These are phyloP conservation scores for Copidosoma floridanum DNA, from an alignment of 1,140 invertebrate genomes.

Conservation along the genomic window DNA sequence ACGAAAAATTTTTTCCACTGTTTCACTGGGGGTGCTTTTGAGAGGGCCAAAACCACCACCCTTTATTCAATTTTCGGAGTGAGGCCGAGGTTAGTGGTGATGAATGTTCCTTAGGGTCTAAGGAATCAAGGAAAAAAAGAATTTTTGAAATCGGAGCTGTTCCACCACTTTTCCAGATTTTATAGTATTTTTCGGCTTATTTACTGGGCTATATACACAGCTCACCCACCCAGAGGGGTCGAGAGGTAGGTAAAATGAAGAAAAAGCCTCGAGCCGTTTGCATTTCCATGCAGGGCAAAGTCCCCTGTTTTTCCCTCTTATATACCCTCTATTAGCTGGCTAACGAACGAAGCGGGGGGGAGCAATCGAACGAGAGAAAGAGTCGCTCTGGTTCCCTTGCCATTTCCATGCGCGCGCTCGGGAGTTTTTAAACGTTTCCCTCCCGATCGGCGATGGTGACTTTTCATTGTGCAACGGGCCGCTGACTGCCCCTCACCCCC, in stretches of 20 bases:
- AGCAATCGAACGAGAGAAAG: neutral
- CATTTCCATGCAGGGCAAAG: neutral
- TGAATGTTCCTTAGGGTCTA: too few species aligned
- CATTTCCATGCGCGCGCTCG: constrained; percentile 8
- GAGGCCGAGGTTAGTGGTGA: too few species aligned
- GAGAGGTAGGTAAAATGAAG: neutral
- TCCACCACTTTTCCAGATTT: too few species aligned
- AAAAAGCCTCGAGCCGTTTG: constrained; percentile 1
- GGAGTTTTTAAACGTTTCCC: constrained; percentile 4
- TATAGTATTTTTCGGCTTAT: too few species aligned
- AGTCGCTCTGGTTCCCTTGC: neutral
- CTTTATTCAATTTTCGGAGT: too few species aligned
- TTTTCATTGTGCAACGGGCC: constrained; percentile 9
- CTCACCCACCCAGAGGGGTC: too few species aligned
- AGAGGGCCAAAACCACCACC: too few species aligned
- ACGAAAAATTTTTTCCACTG: too few species aligned
- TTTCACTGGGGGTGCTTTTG: too few species aligned
- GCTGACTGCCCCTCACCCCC: neutral
- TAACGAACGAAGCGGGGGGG: constrained; percentile 17
- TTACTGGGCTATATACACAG: too few species aligned
- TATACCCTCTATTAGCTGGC: constrained; percentile 8
- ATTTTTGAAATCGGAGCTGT: too few species aligned
- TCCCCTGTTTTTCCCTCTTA: constrained; percentile 6
- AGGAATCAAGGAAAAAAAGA: too few species aligned
- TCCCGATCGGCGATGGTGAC: constrained; percentile 1